A percentile compares a stretch with the other conserved stretches of the same genome.
phyloP scores from a whole-genome alignment of 1,140 invertebrate species.

The Trypoxylus dichotomus region DNA sequence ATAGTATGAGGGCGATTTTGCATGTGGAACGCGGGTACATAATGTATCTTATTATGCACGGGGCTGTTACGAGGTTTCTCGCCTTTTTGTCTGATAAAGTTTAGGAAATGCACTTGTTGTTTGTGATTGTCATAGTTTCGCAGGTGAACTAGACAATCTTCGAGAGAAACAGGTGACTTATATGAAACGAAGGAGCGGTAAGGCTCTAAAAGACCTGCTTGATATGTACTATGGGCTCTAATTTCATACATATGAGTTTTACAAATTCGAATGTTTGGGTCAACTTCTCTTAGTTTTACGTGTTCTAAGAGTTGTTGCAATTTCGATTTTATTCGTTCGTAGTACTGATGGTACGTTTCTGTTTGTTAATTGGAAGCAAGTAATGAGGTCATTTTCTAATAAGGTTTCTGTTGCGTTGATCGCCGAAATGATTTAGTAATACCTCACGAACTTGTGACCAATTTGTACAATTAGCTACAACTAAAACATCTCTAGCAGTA shows the following conservation, averaged over 20 bases:
- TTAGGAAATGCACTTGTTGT: conserved; percentile 24
- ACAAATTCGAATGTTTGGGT: background rate
- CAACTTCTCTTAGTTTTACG: background rate
- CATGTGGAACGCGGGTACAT: background rate
- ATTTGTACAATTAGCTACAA: conserved; percentile 31
- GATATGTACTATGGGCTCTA: background rate
- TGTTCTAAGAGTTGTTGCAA: conserved; percentile 31
- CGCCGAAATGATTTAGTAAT: conserved; percentile 33
- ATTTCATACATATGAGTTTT: conserved; percentile 11
- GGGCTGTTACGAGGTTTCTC: background rate
- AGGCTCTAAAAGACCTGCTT: conserved; percentile 28
- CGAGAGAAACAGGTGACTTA: conserved; percentile 1
- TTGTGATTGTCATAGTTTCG: conserved; percentile 29
- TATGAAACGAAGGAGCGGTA: conserved; percentile 19
- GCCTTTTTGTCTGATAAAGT: conserved; percentile 22
- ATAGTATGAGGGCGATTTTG: background rate
- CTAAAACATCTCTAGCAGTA: conserved; percentile 32
- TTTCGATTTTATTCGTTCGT: conserved; percentile 28
- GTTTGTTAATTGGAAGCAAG: conserved; percentile 29
- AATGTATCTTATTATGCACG: background rate
- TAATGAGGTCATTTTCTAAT: conserved; percentile 34
- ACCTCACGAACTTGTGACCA: conserved; percentile 31
- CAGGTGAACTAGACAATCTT: conserved; percentile 26
- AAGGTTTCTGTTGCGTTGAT: conserved; percentile 36
- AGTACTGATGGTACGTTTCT: conserved; percentile 25